phyloP scores from a whole-genome alignment of 2,888 invertebrate genomes.

The Sericinus montela region DNA sequence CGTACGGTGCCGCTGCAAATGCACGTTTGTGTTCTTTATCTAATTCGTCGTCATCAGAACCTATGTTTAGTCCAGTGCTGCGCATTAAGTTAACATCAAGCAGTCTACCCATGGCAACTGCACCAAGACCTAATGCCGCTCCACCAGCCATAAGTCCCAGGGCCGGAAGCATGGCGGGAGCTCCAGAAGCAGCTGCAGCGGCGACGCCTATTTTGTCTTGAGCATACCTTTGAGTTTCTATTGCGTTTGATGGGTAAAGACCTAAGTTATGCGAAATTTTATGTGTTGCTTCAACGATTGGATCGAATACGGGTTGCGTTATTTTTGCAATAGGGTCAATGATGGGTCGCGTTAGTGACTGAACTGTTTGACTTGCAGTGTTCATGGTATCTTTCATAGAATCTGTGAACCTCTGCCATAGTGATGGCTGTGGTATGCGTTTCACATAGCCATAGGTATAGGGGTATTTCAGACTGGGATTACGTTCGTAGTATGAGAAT shows the following conservation, averaged over 20 bases:
- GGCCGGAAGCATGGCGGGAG: slow-evolving; percentile 85
- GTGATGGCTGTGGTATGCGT: slow-evolving; percentile 79
- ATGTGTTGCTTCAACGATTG: slow-evolving; percentile 87
- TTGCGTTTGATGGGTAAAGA: slow-evolving; percentile 70
- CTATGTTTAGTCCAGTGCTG: slow-evolving; percentile 64
- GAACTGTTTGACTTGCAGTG: slow-evolving; percentile 84
- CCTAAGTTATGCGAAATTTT: slow-evolving; percentile 89
- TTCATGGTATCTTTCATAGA: slow-evolving; percentile 86
- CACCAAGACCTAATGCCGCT: slow-evolving; percentile 89
- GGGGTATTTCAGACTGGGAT: slow-evolving; percentile 72
- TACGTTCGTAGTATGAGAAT: slow-evolving; percentile 77
- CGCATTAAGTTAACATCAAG: slow-evolving; percentile 82
- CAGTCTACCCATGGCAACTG: slow-evolving; percentile 87
- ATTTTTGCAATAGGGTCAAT: slow-evolving; percentile 78
- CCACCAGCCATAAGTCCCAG: slow-evolving; percentile 90
- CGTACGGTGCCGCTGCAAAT: slow-evolving; percentile 56
- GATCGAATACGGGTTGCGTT: slow-evolving; percentile 84
- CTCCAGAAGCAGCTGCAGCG: slow-evolving; percentile 74
- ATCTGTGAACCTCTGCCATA: slow-evolving; percentile 87
- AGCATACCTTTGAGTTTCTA: slow-evolving; percentile 67
- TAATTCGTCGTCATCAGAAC: slow-evolving; percentile 55
- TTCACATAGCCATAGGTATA: slow-evolving; percentile 82
- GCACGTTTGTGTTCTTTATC: slow-evolving; percentile 80
- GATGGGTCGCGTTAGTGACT: slow-evolving; percentile 81
- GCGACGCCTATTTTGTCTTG: slow-evolving; percentile 83